Conservation (phyloP, 2,113 vertebrate species). For the Crotalus viridis region DNA sequence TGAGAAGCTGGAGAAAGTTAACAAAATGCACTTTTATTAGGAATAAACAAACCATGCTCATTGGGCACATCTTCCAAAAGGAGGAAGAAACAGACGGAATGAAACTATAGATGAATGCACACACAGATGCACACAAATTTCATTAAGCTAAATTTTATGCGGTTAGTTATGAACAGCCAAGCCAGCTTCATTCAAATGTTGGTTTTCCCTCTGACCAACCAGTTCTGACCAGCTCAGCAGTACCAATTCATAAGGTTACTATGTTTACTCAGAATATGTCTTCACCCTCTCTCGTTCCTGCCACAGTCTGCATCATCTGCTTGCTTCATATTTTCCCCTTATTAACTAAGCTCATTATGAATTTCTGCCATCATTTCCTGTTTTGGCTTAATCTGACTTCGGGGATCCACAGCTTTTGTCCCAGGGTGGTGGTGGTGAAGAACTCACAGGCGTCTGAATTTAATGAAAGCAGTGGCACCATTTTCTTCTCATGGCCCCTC, state of each 20-base stretch:
- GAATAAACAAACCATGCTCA: background rate
- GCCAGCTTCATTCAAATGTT: background rate
- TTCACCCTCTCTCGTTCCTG: background rate
- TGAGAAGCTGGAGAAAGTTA: background rate
- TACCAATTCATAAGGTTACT: background rate
- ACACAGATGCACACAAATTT: background rate
- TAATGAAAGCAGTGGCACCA: background rate
- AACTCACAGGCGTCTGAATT: background rate
- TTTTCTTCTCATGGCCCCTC: background rate
- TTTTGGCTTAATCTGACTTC: background rate
- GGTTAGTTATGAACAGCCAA: background rate
- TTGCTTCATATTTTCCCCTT: background rate
- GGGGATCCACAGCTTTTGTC: background rate
- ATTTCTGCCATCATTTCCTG: background rate
- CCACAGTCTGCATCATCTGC: background rate
- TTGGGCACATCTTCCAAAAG: background rate
- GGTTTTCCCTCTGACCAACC: background rate
- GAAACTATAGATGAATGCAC: background rate
- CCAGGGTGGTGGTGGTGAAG: background rate
- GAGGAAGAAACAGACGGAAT: background rate
- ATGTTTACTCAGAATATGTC: background rate
- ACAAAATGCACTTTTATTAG: background rate
- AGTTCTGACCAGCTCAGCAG: background rate
- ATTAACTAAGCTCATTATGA: background rate
- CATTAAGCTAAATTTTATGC: background rate